Percentiles rank a stretch among this genome's conserved stretches.
Evolutionary conservation across 2,113 vertebrate species (phyloP).

Genomic region (Brachirus orientalis): DNA sequence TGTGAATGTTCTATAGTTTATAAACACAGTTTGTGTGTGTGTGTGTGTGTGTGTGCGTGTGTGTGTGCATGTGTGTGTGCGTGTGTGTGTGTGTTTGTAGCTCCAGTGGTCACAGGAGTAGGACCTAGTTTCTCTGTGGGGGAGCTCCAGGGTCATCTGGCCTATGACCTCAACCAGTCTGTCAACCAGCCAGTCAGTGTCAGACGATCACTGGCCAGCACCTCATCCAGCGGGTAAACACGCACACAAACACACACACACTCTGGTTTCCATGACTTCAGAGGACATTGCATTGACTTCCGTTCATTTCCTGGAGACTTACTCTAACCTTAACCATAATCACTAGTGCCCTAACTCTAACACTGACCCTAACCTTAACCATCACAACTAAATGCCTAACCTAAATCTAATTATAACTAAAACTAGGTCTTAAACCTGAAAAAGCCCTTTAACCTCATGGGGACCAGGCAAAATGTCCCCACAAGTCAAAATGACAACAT

Average conservation of each 20-base stretch:
- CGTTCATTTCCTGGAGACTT: neutral
- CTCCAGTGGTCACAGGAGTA: conserved; percentile 92
- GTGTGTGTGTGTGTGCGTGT: conserved; percentile 7
- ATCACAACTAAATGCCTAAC: too few species aligned
- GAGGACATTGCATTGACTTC: neutral
- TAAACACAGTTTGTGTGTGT: neutral
- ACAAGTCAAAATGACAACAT: too few species aligned
- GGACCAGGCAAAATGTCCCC: too few species aligned
- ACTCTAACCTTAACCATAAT: too few species aligned
- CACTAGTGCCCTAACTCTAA: too few species aligned
- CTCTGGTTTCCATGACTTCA: neutral
- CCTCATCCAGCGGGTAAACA: conserved; percentile 91
- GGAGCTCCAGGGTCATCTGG: conserved; percentile 96
- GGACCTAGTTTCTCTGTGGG: conserved; percentile 96
- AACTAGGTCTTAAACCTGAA: too few species aligned
- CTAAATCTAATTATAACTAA: too few species aligned
- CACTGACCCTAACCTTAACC: too few species aligned
- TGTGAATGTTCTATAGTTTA: too few species aligned
- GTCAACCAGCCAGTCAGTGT: conserved; percentile 84
- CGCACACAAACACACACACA: conserved; percentile 12
- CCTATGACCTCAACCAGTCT: conserved; percentile 96
- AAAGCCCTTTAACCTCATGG: too few species aligned
- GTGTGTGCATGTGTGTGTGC: conserved; percentile 18
- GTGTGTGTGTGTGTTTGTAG: conserved; percentile 69
- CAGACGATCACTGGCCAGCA: conserved; percentile 93